Evolutionary conservation across 1,140 invertebrate species (phyloP).

Genomic region (Neuroterus valhalla): DNA sequence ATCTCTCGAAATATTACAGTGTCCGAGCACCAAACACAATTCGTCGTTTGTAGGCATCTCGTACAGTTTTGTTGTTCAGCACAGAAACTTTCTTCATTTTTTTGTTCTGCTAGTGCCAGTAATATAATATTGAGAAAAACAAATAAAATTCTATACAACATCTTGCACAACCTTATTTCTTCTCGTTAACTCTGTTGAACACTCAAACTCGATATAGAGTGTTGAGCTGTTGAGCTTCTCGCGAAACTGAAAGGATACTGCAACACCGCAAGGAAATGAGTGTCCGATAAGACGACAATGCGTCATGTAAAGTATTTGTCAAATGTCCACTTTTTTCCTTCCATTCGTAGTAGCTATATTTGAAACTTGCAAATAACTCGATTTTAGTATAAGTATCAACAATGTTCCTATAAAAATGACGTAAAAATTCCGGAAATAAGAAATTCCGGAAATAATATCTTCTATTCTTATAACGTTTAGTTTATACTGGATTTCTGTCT

Average conservation of each 20-base stretch:
- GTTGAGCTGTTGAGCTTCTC: background rate
- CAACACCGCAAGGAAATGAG: conserved; percentile 60
- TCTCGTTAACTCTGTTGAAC: background rate
- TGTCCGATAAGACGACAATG: conserved; percentile 50
- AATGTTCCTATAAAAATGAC: too few relatives aligned
- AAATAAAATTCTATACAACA: background rate
- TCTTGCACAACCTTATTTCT: background rate
- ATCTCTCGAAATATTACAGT: conserved; percentile 41
- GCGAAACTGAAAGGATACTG: conserved; percentile 54
- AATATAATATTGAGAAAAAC: background rate
- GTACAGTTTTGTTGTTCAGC: conserved; percentile 55
- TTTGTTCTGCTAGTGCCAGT: background rate
- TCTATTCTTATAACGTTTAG: too few relatives aligned
- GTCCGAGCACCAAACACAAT: conserved; percentile 62
- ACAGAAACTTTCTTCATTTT: conserved; percentile 55
- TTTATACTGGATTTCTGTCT: too few relatives aligned
- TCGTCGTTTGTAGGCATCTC: conserved; percentile 55
- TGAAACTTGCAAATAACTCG: too few relatives aligned
- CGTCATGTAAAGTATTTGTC: conserved; percentile 49
- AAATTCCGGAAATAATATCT: too few relatives aligned
- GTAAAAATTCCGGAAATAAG: too few relatives aligned
- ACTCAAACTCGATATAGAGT: background rate
- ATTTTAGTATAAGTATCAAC: too few relatives aligned
- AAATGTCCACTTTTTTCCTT: conserved; percentile 36
- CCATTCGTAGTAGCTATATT: too few relatives aligned